Conservation (phyloP, 2,797 vertebrate species). For the Brachymystax lenok region DNA sequence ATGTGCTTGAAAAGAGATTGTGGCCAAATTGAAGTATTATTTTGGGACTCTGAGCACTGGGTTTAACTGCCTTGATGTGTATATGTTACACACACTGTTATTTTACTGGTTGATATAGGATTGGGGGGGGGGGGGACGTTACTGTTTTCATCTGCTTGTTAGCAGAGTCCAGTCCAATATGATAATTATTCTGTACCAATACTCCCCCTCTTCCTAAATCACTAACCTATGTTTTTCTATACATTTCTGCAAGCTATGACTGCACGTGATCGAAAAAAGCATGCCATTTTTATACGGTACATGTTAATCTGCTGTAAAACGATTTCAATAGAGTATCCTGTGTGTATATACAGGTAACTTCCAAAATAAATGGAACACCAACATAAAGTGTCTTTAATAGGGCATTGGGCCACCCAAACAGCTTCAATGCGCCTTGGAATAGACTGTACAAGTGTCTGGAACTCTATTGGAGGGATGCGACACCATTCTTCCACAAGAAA, state of each 20-base stretch:
- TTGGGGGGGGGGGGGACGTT: conserved; percentile 30
- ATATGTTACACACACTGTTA: conserved; percentile 18
- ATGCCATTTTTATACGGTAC: conserved; percentile 71
- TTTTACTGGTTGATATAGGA: conserved; percentile 30
- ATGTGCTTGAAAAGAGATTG: conserved; percentile 18
- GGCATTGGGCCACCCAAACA: too few species aligned
- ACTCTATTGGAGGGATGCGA: too few species aligned
- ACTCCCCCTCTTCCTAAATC: neutral
- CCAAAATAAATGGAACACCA: too few species aligned
- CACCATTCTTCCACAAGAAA: too few species aligned
- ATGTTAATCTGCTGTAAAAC: conserved; percentile 50
- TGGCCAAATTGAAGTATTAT: conserved; percentile 26
- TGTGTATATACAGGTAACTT: conserved; percentile 17
- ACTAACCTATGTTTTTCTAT: conserved; percentile 22
- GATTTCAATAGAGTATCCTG: conserved; percentile 32
- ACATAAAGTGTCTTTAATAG: too few species aligned
- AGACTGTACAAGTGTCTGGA: too few species aligned
- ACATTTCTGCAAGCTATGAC: conserved; percentile 42
- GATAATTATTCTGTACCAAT: neutral
- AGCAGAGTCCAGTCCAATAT: conserved; percentile 23
- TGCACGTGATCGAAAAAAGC: conserved; percentile 51
- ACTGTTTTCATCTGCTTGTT: conserved; percentile 8
- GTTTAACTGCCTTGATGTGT: conserved; percentile 16
- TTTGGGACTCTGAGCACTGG: conserved; percentile 25
- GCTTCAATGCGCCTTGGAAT: too few species aligned